phyloP scores from a whole-genome alignment of 1,140 invertebrate species.

The Bombyx mori region DNA sequence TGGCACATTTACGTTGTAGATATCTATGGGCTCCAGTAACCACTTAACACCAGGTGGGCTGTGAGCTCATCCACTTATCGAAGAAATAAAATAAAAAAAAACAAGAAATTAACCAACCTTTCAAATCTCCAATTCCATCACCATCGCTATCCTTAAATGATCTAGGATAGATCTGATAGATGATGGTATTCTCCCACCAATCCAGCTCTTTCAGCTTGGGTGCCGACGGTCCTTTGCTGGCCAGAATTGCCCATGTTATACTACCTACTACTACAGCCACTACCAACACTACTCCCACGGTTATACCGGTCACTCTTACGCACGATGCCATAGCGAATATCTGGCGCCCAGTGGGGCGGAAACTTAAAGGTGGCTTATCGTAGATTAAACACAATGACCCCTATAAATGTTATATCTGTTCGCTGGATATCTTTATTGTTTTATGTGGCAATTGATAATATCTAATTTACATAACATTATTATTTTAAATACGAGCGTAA shows the following conservation, averaged over 20 bases:
- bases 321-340: constrained; percentile 1
- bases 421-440: not conserved
- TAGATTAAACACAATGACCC: too few species aligned
- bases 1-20: too few species aligned
- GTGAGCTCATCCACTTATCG: too few species aligned
- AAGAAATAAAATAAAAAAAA: too few species aligned
- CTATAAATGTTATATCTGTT: not conserved
- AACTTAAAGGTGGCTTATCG: constrained; percentile 1
- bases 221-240: constrained; percentile 4
- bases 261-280: constrained; percentile 13
- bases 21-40: too few species aligned
- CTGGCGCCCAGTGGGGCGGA: not conserved
- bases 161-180: constrained; percentile 79
- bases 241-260: constrained; percentile 15
- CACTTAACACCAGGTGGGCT: too few species aligned
- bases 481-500: too few species aligned
- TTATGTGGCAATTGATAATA: not conserved
- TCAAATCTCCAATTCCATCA: constrained; percentile 78
- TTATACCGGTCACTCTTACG: constrained; percentile 3
- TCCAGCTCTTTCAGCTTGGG: constrained; percentile 25
- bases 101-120: constrained; percentile 35
- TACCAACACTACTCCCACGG: constrained; percentile 9
- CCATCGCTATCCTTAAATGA: constrained; percentile 79
- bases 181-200: constrained; percentile 77
- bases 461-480: too few species aligned